Base-by-base conservation (phyloP, 2,797 vertebrate species). In the Acomys russatus region DNA sequence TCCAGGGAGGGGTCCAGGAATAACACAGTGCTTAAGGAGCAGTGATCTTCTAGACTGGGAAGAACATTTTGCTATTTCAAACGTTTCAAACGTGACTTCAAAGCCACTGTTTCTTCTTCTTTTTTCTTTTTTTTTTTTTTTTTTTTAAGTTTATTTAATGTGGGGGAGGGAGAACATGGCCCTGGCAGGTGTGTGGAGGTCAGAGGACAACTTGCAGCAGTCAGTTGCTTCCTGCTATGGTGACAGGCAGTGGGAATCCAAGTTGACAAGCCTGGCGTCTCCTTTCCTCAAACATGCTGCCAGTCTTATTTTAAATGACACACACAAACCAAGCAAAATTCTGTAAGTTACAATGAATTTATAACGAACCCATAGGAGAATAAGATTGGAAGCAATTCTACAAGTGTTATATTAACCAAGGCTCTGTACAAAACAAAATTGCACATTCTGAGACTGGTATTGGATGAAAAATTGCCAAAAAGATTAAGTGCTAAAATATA, bases 41-140 rank as follows among this genome's bases (percentile, higher is more conserved):
- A 1, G 15, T 33, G 11, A 89, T 90, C 44, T 92, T 84, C 44
- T 66, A 88, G 90, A 84, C 84, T 93, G 94, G 61, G 30, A 92
- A 82, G 66, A 86, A 44, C 92, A 95, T 54, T 86, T 78, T 95
- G n/a, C 63, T 88, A 88, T 49, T 64, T 92, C 51, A 44, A 91
- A 92, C 35, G 82, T 49, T 64, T 92, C 51, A 44, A 91, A 92
- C 35, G 82, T n/a, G 38, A 44, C n/a, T 9, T 71, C 38, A 94
- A 80, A 1, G 66, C 84, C 15, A 38, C 49, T 70, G 54, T 70
- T 56, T 35, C 51, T 35, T 35, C 8, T 59, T 35, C 3, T 20
- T 61, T 59, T 3, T 15, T 56, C 17, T 56, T 15, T 56, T 56
- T 56, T 12, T 56, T 56, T 59, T 59, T 59, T 59, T 17, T 18